Evolutionary conservation across 2,888 invertebrate genomes (phyloP).

Genomic region (Arctia plantaginis): DNA sequence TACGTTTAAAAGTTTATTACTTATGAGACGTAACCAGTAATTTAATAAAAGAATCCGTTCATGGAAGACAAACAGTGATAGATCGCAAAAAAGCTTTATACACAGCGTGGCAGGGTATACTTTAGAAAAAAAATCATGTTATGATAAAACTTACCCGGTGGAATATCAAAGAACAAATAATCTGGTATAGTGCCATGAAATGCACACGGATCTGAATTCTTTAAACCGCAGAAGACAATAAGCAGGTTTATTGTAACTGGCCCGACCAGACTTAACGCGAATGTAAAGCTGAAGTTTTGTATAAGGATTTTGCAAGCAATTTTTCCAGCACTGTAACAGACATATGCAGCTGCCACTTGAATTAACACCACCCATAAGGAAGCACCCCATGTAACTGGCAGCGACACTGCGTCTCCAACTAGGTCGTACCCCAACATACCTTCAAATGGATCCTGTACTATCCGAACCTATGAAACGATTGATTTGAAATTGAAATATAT

Average conservation of each 20-base stretch:
- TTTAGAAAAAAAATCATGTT: neutral
- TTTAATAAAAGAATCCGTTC: neutral
- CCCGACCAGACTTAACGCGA: conserved; percentile 92
- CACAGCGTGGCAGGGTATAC: neutral
- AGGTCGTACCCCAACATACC: conserved; percentile 72
- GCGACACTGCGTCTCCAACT: conserved; percentile 64
- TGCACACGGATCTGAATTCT: conserved; percentile 89
- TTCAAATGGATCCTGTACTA: conserved; percentile 69
- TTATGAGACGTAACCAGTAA: no score
- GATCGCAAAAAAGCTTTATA: neutral
- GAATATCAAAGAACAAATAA: conserved; percentile 94
- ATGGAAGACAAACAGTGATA: neutral
- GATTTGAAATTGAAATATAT: neutral
- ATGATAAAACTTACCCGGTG: conserved; percentile 80
- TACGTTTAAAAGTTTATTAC: no score
- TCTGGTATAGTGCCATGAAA: conserved; percentile 90
- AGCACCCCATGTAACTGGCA: conserved; percentile 70
- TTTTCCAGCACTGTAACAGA: conserved; percentile 90
- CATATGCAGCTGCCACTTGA: conserved; percentile 89
- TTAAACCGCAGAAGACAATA: conserved; percentile 88
- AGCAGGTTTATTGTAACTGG: conserved; percentile 91
- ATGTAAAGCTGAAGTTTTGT: conserved; percentile 94
- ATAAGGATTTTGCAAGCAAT: conserved; percentile 96
- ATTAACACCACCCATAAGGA: conserved; percentile 88
- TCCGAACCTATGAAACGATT: conserved; percentile 72